phyloP scores from a whole-genome alignment of 2,888 invertebrate species.

The Lymantria dispar region DNA sequence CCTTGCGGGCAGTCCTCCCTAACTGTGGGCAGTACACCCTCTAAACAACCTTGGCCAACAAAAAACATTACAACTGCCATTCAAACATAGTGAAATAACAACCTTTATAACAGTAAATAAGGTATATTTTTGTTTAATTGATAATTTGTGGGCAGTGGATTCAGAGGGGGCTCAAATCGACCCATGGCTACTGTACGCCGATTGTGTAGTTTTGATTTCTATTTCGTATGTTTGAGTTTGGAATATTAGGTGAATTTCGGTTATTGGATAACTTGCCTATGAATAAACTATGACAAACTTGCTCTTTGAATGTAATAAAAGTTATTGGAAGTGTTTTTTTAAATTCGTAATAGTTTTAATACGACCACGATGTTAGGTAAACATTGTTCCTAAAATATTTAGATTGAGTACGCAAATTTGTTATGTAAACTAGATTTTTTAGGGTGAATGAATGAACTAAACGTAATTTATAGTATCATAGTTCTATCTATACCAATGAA shows the following conservation, averaged over 20 bases:
- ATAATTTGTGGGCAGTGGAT: conserved; percentile 61
- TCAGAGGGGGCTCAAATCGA: conserved; percentile 66
- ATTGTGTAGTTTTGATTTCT: conserved; percentile 77
- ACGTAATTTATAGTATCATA: background rate
- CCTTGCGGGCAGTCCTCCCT: conserved; percentile 80
- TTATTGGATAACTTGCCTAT: conserved; percentile 23
- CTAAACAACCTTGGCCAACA: conserved; percentile 56
- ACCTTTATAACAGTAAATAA: conserved; percentile 26
- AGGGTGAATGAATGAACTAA: background rate
- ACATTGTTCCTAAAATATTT: background rate
- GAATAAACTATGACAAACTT: conserved; percentile 31
- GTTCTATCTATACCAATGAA: no score
- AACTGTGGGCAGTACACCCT: conserved; percentile 78
- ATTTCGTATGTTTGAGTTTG: conserved; percentile 39
- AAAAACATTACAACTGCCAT: conserved; percentile 63
- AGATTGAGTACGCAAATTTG: background rate
- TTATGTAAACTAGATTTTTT: background rate
- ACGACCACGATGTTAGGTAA: conserved; percentile 1
- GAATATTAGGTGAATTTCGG: conserved; percentile 30
- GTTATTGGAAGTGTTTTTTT: conserved; percentile 18
- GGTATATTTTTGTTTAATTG: conserved; percentile 18
- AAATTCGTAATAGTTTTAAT: conserved; percentile 11
- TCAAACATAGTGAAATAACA: conserved; percentile 28
- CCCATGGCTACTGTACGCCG: conserved; percentile 67
- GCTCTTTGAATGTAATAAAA: conserved; percentile 20